Conservation (phyloP, 2,888 invertebrate species). For the Meghimatium bilineatum region DNA sequence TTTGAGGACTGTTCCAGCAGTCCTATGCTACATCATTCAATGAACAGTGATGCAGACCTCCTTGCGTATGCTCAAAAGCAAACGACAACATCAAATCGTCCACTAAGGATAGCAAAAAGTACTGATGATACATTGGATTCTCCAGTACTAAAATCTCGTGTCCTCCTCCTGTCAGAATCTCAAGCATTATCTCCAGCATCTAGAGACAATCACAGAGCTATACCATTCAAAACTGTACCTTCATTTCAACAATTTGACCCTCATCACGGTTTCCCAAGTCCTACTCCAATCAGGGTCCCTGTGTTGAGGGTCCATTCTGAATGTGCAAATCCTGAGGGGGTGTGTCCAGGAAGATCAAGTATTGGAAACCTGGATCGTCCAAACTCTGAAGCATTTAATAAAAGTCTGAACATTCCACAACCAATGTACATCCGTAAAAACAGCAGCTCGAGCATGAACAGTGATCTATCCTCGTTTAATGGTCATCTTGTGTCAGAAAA, state of each 20-base stretch:
- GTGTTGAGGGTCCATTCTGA: constrained; percentile 26
- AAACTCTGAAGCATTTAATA: constrained; percentile 64
- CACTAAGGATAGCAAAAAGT: constrained; percentile 61
- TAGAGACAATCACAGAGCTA: constrained; percentile 19
- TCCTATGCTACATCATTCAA: constrained; percentile 67
- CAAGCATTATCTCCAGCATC: constrained; percentile 30
- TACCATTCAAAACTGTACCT: background rate
- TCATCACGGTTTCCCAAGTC: constrained; percentile 29
- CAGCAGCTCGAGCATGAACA: constrained; percentile 45
- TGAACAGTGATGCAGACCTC: constrained; percentile 64
- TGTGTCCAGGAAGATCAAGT: background rate
- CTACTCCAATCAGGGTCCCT: constrained; percentile 25
- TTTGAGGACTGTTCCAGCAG: constrained; percentile 68
- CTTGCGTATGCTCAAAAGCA: constrained; percentile 48
- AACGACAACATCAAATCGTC: constrained; percentile 51
- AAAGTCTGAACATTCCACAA: constrained; percentile 68
- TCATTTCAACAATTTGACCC: background rate
- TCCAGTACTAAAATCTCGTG: constrained; percentile 42
- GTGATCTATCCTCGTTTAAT: constrained; percentile 52
- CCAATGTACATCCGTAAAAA: constrained; percentile 57
- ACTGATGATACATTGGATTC: constrained; percentile 56
- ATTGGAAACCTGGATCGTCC: constrained; percentile 56
- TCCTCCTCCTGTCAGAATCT: constrained; percentile 42
- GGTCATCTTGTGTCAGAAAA: constrained; percentile 59
- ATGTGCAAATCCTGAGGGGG: background rate